Conservation (phyloP, 2,113 vertebrate genomes). For the Mustelus asterias region DNA sequence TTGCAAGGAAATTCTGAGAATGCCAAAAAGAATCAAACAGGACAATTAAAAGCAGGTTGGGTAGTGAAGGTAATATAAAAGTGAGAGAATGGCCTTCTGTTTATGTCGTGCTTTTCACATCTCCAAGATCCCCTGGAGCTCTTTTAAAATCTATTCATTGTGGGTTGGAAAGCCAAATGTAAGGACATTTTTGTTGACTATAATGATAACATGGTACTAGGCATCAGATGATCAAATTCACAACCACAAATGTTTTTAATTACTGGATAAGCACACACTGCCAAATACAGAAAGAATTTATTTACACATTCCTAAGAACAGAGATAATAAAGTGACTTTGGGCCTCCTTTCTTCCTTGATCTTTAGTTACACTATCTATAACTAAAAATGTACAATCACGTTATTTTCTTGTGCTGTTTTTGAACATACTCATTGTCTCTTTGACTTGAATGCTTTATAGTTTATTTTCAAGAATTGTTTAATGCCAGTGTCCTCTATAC, state of each 20-base stretch:
- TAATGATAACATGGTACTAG: neutral
- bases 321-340: neutral
- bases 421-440: neutral
- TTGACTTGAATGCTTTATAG: neutral
- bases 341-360: neutral
- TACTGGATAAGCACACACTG: neutral
- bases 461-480: neutral
- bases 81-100: no score
- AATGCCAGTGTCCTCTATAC: neutral
- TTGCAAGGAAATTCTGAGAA: neutral
- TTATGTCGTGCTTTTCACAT: no score
- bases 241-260: neutral
- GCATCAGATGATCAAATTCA: neutral
- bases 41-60: neutral
- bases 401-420: neutral
- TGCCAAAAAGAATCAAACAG: neutral
- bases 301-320: neutral
- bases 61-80: neutral
- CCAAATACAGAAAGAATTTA: neutral
- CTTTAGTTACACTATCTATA: neutral
- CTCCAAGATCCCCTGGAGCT: no score
- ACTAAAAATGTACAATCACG: neutral
- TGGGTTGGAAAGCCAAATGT: no score
- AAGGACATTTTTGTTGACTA: no score
- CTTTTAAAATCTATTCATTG: no score